Evolutionary conservation across 2,888 invertebrate genomes (phyloP).

Genomic region (Amaurobius ferox): DNA sequence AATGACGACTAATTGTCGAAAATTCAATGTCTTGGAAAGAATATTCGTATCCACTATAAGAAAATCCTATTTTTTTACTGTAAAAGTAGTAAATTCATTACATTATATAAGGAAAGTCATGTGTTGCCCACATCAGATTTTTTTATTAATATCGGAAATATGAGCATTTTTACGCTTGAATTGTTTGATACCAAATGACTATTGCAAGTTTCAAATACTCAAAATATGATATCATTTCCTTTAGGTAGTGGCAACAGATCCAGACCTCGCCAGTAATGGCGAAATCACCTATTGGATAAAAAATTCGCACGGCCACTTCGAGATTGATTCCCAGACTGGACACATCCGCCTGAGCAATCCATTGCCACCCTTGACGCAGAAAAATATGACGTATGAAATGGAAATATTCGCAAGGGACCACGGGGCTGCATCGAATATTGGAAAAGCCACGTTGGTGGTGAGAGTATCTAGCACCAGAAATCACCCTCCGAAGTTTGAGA

Average conservation of each 20-base stretch:
- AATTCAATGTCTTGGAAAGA: too few species aligned
- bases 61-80: too few species aligned
- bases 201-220: too few species aligned
- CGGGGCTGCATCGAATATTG: slow-evolving; percentile 75
- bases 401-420: slow-evolving; percentile 76
- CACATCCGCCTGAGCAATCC: slow-evolving; percentile 74
- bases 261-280: slow-evolving; percentile 74
- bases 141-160: too few species aligned
- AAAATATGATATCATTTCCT: background rate
- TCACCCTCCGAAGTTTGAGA: slow-evolving; percentile 75
- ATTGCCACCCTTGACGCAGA: slow-evolving; percentile 62
- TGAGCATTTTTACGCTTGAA: too few species aligned
- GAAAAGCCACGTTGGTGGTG: slow-evolving; percentile 74
- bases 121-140: too few species aligned
- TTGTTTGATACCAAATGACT: too few species aligned
- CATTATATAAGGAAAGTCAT: too few species aligned
- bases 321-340: slow-evolving; percentile 75
- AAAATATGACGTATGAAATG: slow-evolving; percentile 75
- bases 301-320: slow-evolving; percentile 75
- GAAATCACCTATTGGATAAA: slow-evolving; percentile 76
- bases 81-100: too few species aligned
- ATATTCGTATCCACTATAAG: too few species aligned
- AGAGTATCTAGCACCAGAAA: slow-evolving; percentile 74
- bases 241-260: slow-evolving; percentile 74
- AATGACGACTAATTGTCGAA: too few species aligned